Evolutionary conservation across 2,113 vertebrate genomes (phyloP).

Genomic region (Zosterops hypoxanthus): DNA sequence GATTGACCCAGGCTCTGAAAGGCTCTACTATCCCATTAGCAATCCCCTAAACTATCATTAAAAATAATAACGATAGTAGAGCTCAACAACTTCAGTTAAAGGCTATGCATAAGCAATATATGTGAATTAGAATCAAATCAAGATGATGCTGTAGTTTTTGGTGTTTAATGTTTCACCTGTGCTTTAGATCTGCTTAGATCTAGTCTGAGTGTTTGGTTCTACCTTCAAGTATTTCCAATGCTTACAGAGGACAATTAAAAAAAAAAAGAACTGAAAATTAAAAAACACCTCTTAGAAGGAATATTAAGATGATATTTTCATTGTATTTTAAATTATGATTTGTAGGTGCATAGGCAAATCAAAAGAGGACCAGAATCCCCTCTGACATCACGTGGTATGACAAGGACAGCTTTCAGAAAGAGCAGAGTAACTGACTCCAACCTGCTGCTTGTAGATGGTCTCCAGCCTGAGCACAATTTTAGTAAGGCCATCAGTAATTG

Average conservation of each 20-base stretch:
- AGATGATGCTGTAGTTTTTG: not conserved
- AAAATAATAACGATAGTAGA: not conserved
- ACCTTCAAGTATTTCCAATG: not conserved
- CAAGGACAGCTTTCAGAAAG: not conserved
- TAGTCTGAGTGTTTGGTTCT: not conserved
- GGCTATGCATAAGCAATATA: not conserved
- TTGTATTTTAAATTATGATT: not conserved
- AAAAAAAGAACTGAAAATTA: fast-evolving
- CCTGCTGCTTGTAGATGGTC: not conserved
- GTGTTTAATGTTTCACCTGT: not conserved
- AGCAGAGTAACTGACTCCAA: not conserved
- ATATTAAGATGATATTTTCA: not conserved
- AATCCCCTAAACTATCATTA: not conserved
- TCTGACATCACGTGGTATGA: not conserved
- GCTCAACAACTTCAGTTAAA: not conserved
- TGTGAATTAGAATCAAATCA: not conserved
- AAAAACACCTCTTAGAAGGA: not conserved
- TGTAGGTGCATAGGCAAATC: not conserved
- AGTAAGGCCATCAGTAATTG: not conserved
- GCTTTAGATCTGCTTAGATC: not conserved
- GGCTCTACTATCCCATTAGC: not conserved
- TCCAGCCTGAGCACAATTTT: not conserved
- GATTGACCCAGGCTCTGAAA: not conserved
- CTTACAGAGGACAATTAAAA: not conserved
- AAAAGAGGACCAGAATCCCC: not conserved